phyloP scores from a whole-genome alignment of 1,140 invertebrate genomes.

The Dryas iulia region DNA sequence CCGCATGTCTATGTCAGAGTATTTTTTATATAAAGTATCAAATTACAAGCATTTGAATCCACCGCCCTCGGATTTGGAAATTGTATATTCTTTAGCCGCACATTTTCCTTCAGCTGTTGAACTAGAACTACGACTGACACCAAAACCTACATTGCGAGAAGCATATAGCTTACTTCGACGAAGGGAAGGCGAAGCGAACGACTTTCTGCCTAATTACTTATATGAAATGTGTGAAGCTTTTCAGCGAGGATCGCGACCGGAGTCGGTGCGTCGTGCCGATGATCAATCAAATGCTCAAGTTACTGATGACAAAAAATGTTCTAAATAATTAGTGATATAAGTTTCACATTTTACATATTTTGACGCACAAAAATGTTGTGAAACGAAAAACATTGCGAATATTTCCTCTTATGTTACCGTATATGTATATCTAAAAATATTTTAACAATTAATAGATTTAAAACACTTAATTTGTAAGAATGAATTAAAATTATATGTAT shows the following conservation, averaged over 20 bases:
- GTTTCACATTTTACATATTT: background rate
- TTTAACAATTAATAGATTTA: no score
- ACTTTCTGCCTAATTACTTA: constrained; percentile 73
- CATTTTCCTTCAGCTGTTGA: constrained; percentile 72
- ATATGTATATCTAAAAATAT: no score
- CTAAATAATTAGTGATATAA: background rate
- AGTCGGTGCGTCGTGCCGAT: constrained; percentile 52
- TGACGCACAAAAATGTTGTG: background rate
- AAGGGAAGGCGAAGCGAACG: constrained; percentile 63
- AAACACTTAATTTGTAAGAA: no score
- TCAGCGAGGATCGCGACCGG: constrained; percentile 60
- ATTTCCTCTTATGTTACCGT: background rate
- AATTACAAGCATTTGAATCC: constrained; percentile 69
- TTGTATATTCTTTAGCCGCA: constrained; percentile 71
- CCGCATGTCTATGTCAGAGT: constrained; percentile 69
- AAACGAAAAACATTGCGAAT: background rate
- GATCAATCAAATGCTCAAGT: constrained; percentile 19
- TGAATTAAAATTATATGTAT: background rate
- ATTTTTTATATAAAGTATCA: constrained; percentile 71
- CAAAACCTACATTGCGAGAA: constrained; percentile 68
- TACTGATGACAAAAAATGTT: constrained; percentile 19
- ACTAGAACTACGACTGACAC: constrained; percentile 67
- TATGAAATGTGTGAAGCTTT: constrained; percentile 75
- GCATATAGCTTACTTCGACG: constrained; percentile 68
- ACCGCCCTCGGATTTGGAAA: constrained; percentile 71